Evolutionary conservation across 2,888 invertebrate genomes (phyloP), one percentile per base, ranked within the genome.

Genomic region (Eristalinus aeneus): DNA sequence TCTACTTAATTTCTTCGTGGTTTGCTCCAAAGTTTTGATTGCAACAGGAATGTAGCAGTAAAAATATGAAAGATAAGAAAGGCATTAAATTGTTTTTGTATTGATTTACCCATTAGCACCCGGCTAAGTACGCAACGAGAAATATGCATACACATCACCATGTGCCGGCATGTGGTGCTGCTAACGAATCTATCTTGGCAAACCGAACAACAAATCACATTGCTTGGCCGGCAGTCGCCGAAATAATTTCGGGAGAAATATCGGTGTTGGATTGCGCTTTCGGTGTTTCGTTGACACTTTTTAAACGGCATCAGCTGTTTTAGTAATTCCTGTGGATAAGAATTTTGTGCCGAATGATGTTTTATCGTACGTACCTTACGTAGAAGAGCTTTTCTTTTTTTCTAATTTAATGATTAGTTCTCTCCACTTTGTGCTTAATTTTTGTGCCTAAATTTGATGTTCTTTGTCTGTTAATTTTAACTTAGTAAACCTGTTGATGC

Each of bases 41-140:
- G 72, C 60, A 60, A 10, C 36, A 58, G 64, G 20, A 39, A 34
- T 20, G 16, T 6, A 72, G 65, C 63, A 73, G 67, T 79, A 67
- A 27, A 64, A 79, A 72, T 72, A n/a, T 12, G 4, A 31, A 6
- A 79, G 79, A 79, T 79, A 79, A 79, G 79, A 79, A 79, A 73
- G 2, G 67, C 60, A 73, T 61, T 61, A 67, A 67, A 67, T 73
- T 67, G 36, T 73, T 63, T 31, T 79, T 60, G 27, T 72, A 79
- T 79, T 67, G 72, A 79, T 73, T 79, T 67, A 61, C 72, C 27
- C 60, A 67, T 79, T 67, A 73, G 68, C 16, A 32, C 16, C 22
- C 16, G 8, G 46, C 46, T 16, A 46, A 46, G 46, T 46, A 16
- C 1, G 46, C 8, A 16, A 46, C 46, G 46, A 46, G 16, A 27